A percentile compares a stretch with the other conserved stretches of the same genome.
Evolutionary conservation across 2,113 vertebrate genomes (phyloP).

Genomic region (Sapajus apella): DNA sequence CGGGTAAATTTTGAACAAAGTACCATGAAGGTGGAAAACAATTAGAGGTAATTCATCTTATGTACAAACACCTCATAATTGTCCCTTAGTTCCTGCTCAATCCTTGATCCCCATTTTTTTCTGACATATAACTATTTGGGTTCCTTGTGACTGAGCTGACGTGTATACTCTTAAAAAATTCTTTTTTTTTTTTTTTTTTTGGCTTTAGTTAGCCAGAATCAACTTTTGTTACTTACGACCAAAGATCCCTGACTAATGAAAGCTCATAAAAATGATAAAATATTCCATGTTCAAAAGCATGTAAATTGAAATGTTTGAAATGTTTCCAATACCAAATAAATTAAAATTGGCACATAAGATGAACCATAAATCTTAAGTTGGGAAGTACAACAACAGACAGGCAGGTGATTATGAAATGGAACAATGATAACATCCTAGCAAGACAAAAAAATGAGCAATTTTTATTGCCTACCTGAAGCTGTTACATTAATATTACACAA

Average conservation of each 20-base stretch:
- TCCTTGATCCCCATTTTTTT: background rate
- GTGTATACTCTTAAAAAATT: background rate
- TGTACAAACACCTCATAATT: background rate
- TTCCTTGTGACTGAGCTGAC: background rate
- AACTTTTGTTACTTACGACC: background rate
- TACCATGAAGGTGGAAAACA: background rate
- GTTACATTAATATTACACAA: background rate
- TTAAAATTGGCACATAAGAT: background rate
- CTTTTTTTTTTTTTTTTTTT: background rate
- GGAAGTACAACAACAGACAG: background rate
- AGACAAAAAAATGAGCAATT: background rate
- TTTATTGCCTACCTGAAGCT: background rate
- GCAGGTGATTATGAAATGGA: background rate
- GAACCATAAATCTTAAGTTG: background rate
- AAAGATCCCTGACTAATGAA: background rate
- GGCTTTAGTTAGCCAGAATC: background rate
- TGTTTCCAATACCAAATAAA: background rate
- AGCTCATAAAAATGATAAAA: conserved; percentile 28
- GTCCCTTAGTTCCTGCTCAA: background rate
- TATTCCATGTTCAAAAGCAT: background rate
- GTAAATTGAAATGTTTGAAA: background rate
- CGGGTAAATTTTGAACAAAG: background rate
- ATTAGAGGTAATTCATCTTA: background rate
- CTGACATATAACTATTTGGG: background rate
- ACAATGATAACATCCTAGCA: background rate